Evolutionary conservation across 2,113 vertebrate species (phyloP).

Genomic region (Mus musculus): DNA sequence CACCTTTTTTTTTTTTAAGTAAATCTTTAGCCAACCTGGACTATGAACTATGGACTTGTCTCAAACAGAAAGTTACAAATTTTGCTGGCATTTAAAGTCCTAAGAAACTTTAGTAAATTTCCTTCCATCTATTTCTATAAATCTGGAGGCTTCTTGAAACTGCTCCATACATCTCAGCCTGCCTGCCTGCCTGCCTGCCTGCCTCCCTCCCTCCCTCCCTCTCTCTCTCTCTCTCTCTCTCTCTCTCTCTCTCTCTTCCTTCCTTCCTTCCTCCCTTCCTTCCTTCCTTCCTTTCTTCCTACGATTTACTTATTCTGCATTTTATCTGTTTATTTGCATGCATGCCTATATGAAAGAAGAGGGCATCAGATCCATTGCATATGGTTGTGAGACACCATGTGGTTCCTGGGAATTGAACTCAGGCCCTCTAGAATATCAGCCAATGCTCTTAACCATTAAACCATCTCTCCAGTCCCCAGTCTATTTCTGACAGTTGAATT

Average conservation of each 20-base stretch:
- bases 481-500: conserved; percentile 16
- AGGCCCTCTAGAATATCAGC: neutral
- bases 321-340: neutral
- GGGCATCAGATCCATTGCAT: neutral
- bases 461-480: neutral
- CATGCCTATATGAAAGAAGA: neutral
- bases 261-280: no score
- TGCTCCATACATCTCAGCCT: neutral
- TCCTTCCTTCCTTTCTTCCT: neutral
- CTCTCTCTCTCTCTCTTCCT: no score
- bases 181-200: no score
- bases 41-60: neutral
- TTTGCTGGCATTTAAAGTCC: neutral
- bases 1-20: conserved; percentile 24
- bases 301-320: neutral
- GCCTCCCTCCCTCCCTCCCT: no score
- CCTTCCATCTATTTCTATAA: conserved; percentile 3
- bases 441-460: neutral
- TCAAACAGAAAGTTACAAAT: neutral
- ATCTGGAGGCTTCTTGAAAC: neutral
- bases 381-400: neutral
- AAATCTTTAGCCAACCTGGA: neutral
- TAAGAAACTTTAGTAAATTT: conserved; percentile 11
- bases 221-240: no score
- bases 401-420: neutral